These are phyloP conservation scores for Hypomecis punctinalis DNA, from an alignment of 2,888 invertebrate genomes.

Conservation along the genomic window DNA sequence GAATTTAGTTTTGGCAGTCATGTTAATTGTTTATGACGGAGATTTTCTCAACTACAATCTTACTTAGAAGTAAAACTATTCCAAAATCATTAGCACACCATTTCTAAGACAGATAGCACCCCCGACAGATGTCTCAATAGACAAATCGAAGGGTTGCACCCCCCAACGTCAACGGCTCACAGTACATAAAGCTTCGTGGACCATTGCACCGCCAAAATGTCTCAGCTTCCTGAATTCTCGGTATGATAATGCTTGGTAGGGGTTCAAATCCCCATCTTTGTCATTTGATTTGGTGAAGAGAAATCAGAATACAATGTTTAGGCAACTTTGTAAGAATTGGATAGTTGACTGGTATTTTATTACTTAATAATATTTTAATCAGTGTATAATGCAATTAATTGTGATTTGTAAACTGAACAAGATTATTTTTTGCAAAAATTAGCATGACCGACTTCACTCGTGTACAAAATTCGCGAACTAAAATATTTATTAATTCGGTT, in stretches of 20 bases:
- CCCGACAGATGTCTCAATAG: constrained; percentile 53
- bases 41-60: too few species aligned
- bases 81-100: constrained; percentile 31
- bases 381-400: too few species aligned
- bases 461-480: too few species aligned
- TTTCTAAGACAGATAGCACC: constrained; percentile 43
- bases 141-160: constrained; percentile 56
- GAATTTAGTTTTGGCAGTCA: too few species aligned
- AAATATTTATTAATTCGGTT: too few species aligned
- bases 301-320: neutral
- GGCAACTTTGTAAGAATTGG: too few species aligned
- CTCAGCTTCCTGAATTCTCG: constrained; percentile 49
- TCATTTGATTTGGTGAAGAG: constrained; percentile 21
- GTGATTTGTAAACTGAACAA: too few species aligned
- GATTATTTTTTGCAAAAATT: too few species aligned
- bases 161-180: constrained; percentile 70
- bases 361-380: too few species aligned
- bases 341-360: too few species aligned
- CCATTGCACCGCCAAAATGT: constrained; percentile 70
- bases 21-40: too few species aligned
- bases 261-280: constrained; percentile 34
- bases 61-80: neutral
- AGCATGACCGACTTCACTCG: too few species aligned
- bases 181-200: constrained; percentile 77
- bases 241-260: constrained; percentile 31